Conservation (phyloP, 2,888 invertebrate genomes). For the Xestia sexstrigata region DNA sequence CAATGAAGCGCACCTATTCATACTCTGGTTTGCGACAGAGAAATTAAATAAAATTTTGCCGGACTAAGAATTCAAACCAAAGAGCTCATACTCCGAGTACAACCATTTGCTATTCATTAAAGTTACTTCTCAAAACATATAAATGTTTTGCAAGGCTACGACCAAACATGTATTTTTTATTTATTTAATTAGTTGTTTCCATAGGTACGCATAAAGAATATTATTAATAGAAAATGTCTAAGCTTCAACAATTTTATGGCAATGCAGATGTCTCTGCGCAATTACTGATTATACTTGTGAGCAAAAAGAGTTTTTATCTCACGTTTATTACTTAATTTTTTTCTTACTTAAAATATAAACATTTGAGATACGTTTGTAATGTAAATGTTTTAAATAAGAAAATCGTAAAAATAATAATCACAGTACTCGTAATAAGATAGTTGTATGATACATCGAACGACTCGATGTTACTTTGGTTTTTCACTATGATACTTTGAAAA, state of each 20-base stretch:
- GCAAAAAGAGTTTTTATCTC: slow-evolving; percentile 13
- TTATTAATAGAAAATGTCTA: slow-evolving; percentile 12
- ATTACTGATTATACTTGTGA: neutral
- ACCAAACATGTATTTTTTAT: neutral
- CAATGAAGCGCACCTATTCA: neutral
- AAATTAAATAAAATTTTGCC: neutral
- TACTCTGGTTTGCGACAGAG: neutral
- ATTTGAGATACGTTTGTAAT: neutral
- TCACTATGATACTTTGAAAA: neutral
- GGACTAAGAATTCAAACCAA: neutral
- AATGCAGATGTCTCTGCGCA: slow-evolving; percentile 26
- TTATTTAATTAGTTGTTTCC: slow-evolving; percentile 5
- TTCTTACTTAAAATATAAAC: no score
- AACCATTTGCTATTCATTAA: neutral
- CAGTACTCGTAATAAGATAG: no score
- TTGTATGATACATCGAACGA: no score
- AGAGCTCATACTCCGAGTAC: neutral
- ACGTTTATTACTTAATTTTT: slow-evolving; percentile 13
- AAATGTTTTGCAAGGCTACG: neutral
- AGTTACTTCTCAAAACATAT: neutral
- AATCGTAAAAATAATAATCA: slow-evolving; percentile 6
- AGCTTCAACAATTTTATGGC: slow-evolving; percentile 7
- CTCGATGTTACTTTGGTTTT: neutral
- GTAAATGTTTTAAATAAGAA: slow-evolving; percentile 9
- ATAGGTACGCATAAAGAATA: neutral